Percentiles rank a stretch among this genome's conserved stretches.
phyloP scores from a whole-genome alignment of 2,797 vertebrate species.

The Manis crassicaudata region DNA sequence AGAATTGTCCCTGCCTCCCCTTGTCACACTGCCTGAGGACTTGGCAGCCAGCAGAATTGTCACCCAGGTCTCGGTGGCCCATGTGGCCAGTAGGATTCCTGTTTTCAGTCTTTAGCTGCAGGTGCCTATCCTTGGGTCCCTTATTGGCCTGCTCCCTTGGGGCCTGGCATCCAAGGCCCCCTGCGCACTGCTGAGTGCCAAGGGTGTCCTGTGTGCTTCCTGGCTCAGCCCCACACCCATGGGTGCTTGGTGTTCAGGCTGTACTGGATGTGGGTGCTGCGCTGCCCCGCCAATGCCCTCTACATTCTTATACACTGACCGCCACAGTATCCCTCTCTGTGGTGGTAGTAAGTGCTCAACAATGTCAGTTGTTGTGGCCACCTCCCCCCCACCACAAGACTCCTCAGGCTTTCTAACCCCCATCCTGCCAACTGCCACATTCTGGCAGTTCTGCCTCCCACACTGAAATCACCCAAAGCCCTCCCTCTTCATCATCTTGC shows the following conservation, averaged over 20 bases:
- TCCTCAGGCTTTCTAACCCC: background rate
- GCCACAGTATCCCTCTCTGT: background rate
- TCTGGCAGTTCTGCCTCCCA: background rate
- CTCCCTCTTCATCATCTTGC: background rate
- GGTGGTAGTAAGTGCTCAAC: background rate
- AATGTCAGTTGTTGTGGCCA: background rate
- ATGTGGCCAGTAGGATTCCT: background rate
- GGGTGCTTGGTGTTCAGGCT: accelerated
- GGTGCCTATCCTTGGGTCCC: background rate
- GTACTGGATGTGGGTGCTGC: accelerated
- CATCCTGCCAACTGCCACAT: background rate
- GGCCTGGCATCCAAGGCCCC: background rate
- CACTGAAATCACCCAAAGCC: background rate
- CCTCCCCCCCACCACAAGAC: background rate
- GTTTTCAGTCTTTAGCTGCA: background rate
- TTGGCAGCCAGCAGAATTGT: background rate
- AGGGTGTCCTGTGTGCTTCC: background rate
- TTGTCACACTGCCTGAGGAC: background rate
- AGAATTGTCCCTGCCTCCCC: background rate
- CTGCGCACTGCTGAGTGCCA: background rate
- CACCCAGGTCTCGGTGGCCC: background rate
- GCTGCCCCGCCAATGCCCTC: accelerated
- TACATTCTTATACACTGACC: background rate
- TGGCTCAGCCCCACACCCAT: accelerated
- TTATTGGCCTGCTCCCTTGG: no score